These are phyloP conservation scores for Cirrhinus mrigala DNA, from an alignment of 2,797 vertebrate species.

Conservation along the genomic window DNA sequence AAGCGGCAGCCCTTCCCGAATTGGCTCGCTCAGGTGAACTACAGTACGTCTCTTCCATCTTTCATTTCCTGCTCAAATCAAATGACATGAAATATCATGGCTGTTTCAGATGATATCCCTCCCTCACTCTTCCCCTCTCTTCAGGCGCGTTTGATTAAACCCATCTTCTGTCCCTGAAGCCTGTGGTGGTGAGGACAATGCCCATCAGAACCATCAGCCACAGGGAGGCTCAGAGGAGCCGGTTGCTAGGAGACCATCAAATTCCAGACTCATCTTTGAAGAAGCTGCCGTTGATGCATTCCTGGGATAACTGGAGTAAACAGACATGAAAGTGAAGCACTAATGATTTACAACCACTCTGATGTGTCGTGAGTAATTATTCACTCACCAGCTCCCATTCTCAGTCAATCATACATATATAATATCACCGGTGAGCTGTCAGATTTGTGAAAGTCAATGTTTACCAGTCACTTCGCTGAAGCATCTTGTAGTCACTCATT, in stretches of 20 bases:
- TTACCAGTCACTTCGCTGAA: background rate
- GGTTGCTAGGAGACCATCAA: slow-evolving; percentile 47
- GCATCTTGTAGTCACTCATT: background rate
- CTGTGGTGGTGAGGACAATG: slow-evolving; percentile 32
- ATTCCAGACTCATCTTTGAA: slow-evolving; percentile 30
- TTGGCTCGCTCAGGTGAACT: background rate
- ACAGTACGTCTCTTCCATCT: slow-evolving; percentile 18
- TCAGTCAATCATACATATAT: background rate
- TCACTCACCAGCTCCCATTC: background rate
- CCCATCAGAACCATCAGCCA: slow-evolving; percentile 36
- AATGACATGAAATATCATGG: slow-evolving; percentile 8
- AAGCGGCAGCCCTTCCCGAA: background rate
- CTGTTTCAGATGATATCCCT: slow-evolving; percentile 24
- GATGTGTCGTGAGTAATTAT: slow-evolving; percentile 2
- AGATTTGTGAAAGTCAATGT: background rate
- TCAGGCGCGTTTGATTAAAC: slow-evolving; percentile 37
- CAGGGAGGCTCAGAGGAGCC: slow-evolving; percentile 30
- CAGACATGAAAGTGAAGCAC: slow-evolving; percentile 7
- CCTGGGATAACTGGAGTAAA: background rate
- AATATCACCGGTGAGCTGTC: background rate
- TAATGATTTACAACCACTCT: slow-evolving; percentile 12
- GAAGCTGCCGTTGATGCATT: slow-evolving; percentile 15
- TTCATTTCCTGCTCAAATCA: slow-evolving; percentile 40
- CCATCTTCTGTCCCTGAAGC: slow-evolving; percentile 22
- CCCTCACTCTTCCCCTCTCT: slow-evolving; percentile 3